Evolutionary conservation across 2,113 vertebrate genomes (phyloP).

Genomic region (Garra rufa): DNA sequence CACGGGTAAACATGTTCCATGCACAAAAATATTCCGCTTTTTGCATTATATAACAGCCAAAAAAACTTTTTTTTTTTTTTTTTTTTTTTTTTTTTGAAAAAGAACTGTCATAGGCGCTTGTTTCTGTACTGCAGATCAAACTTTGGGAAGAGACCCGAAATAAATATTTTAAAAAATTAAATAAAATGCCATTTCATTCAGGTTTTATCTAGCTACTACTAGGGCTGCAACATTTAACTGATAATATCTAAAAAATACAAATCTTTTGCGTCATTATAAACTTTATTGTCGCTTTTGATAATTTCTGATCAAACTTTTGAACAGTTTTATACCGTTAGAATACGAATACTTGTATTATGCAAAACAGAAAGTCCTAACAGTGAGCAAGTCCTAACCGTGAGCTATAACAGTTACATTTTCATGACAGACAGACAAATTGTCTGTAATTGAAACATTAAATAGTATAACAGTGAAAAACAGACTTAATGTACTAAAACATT

Average conservation of each 20-base stretch:
- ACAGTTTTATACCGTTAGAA: neutral
- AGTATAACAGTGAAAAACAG: neutral
- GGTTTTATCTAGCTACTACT: neutral
- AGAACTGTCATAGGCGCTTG: neutral
- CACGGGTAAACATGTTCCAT: constrained; percentile 18
- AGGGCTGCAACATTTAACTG: neutral
- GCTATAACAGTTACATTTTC: neutral
- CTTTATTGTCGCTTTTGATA: neutral
- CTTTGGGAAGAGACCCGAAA: neutral
- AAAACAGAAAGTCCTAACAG: neutral
- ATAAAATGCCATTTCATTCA: neutral
- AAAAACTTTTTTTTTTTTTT: no score
- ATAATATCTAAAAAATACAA: neutral
- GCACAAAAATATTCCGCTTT: constrained; percentile 4
- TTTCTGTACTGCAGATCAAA: neutral
- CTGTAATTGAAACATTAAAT: neutral
- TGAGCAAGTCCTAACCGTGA: neutral
- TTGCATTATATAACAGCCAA: constrained; percentile 33
- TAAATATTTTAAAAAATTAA: neutral
- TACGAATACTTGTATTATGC: neutral
- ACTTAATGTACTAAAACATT: no score
- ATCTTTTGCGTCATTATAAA: neutral
- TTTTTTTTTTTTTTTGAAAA: neutral
- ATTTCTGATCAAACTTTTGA: neutral
- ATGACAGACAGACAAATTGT: neutral